A percentile compares a stretch with the other conserved stretches of the same genome.
phyloP scores from a whole-genome alignment of 2,797 vertebrate genomes.

The Pristis pectinata region DNA sequence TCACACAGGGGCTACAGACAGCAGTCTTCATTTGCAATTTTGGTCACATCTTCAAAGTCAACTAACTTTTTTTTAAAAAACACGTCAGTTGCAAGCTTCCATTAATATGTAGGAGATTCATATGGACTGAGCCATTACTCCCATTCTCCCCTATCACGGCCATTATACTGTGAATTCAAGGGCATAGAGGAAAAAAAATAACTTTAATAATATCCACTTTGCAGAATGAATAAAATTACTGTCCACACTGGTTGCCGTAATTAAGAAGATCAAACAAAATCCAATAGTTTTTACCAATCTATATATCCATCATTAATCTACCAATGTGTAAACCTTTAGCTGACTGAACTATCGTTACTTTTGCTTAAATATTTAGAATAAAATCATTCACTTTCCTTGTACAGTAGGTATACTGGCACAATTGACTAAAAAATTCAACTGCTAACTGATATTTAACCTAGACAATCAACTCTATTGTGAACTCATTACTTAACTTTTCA shows the following conservation, averaged over 20 bases:
- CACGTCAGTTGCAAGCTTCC: neutral
- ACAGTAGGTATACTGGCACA: neutral
- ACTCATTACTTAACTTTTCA: neutral
- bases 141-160: neutral
- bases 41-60: neutral
- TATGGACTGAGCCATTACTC: neutral
- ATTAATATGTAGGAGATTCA: no score
- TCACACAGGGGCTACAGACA: neutral
- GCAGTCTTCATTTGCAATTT: neutral
- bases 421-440: neutral
- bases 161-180: neutral
- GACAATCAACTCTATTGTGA: neutral
- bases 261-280: neutral
- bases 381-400: no score
- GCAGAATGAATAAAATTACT: neutral
- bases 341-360: neutral
- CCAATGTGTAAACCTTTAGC: neutral
- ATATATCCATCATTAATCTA: neutral
- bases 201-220: neutral
- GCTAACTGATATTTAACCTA: neutral
- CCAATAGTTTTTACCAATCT: neutral
- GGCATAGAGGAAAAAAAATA: neutral
- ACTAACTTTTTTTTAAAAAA: slow-evolving; percentile 8
- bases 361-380: no score
- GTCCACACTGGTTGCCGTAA: neutral